Base-by-base conservation (phyloP, 1,140 invertebrate genomes). In the Portunus trituberculatus region DNA sequence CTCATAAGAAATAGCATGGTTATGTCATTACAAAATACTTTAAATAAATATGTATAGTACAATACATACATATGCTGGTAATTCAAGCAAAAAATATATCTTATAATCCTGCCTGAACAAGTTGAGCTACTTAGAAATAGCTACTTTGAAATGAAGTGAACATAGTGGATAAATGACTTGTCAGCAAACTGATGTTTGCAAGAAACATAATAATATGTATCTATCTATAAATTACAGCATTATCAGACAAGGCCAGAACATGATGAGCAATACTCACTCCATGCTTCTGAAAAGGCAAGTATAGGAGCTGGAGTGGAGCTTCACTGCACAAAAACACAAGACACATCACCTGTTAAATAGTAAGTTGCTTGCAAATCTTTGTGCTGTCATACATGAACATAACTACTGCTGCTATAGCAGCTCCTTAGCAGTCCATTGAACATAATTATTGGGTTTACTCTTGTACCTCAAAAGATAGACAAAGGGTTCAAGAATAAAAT, bases 31-130 rank as follows among this genome's bases (percentile, higher is more conserved):
- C 67, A 76, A 76, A 76, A 76, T n/a, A 76, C 25, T 76, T 76
- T 20, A 76, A 76, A 76, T 76, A 76, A 76, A 76, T 76, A 76
- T 76, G 67, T 76, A n/a, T 76, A n/a, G 67, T 76, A 76, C 52
- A 59, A 39, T 59, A 59, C 52, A 59, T 59, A 59, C 67, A 25
- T 76, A 76, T 76, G 67, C 20, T n/a, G 67, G n/a, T 76, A n/a
- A 7, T 76, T 76, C 67, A 76, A 76, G 67, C 67, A 76, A 76
- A 76, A 76, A 25, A 25, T 76, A 76, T 76, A 76, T n/a, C 67
- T 76, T 76, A 76, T 39, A 20, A 25, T 76, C n/a, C n/a, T n/a
- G 67, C 67, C 67, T 76, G 67, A 76, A 76, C 6, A 76, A 7
- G n/a, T 76, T 76, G 1, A 2, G 67, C 4, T n/a, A 76, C 14